Evolutionary conservation across 2,888 invertebrate species (phyloP), one percentile per base, ranked within the genome.

Genomic region (Poecilobothrus nobilitatus): DNA sequence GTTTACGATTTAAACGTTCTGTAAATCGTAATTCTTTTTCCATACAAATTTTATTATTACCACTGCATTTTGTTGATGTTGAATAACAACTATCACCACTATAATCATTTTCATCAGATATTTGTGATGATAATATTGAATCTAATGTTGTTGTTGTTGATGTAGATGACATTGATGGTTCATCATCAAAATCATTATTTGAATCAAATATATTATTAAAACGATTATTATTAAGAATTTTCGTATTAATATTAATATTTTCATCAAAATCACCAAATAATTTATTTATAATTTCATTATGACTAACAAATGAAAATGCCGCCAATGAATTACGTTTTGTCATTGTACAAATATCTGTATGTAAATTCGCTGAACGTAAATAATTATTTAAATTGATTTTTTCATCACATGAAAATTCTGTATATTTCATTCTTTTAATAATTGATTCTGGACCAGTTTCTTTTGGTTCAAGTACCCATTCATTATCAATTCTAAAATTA

Each of bases 401-500:
- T 33, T 65, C 65, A n/a, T 65, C 65, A n/a, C 8, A 18, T 37
- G 65, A 37, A 34, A 65, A 65, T 10, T 65, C 33, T 37, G 37
- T n/a, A 33, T 34, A 34, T 65, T 65, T 65, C 12, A 65, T 37
- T 20, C 5, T 8, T 65, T 65, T 65, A n/a, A 9, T 33, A 20
- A 65, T 22, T n/a, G 65, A 33, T 37, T 33, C 33, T 20, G 33
- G n/a, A 37, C 20, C n/a, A n/a, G 15, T 53, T 18, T 12, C 1
- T 41, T 12, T 41, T 18, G 53, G 20, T 80, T 91, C 92, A 0
- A 88, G 84, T 73, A 94, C 85, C 95, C 95, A 95, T 78, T 92
- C 91, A 81, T 95, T 94, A 22, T 91, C 89, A 80, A 93, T 83
- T 77, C 94, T 94, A 84, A 15, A 84, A 72, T 27, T 27, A 27